A percentile compares a stretch with the other conserved stretches of the same genome.
phyloP scores from a whole-genome alignment of 2,888 invertebrate genomes.

The Scaptomyza polygonia region DNA sequence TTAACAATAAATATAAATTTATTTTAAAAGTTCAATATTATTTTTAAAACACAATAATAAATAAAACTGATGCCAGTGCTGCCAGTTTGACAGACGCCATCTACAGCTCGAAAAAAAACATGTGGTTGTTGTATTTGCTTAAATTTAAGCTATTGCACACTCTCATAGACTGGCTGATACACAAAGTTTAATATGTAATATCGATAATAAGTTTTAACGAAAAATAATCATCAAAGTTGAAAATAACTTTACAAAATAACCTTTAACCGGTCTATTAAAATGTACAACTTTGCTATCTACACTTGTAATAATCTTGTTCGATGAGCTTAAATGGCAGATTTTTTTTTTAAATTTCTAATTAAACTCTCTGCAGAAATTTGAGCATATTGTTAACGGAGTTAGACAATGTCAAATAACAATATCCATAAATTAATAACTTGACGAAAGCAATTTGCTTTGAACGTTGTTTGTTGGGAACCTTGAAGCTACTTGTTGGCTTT shows the following conservation, averaged over 20 bases:
- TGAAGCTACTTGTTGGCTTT: neutral
- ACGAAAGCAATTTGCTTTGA: conserved; percentile 29
- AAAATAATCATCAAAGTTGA: neutral
- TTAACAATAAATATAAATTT: too few relatives aligned
- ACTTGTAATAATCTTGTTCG: neutral
- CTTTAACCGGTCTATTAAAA: neutral
- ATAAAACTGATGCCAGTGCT: conserved; percentile 18
- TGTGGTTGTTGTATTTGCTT: conserved; percentile 8
- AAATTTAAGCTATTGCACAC: neutral
- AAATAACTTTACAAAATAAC: neutral
- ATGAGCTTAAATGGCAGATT: neutral
- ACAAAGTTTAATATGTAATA: neutral
- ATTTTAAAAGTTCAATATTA: too few relatives aligned
- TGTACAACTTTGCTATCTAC: neutral
- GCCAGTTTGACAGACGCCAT: conserved; percentile 34
- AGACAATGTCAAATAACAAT: conserved; percentile 8
- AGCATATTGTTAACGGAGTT: neutral
- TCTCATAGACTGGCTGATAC: neutral
- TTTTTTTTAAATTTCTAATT: conserved; percentile 12
- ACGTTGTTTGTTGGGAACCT: neutral
- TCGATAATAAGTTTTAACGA: neutral
- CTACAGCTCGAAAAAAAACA: neutral
- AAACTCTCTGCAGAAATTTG: conserved; percentile 1
- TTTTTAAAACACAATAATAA: neutral
- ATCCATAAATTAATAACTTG: conserved; percentile 12